These are phyloP conservation scores for Sardinella longiceps DNA, from an alignment of 2,797 vertebrate genomes.

Conservation along the genomic window DNA sequence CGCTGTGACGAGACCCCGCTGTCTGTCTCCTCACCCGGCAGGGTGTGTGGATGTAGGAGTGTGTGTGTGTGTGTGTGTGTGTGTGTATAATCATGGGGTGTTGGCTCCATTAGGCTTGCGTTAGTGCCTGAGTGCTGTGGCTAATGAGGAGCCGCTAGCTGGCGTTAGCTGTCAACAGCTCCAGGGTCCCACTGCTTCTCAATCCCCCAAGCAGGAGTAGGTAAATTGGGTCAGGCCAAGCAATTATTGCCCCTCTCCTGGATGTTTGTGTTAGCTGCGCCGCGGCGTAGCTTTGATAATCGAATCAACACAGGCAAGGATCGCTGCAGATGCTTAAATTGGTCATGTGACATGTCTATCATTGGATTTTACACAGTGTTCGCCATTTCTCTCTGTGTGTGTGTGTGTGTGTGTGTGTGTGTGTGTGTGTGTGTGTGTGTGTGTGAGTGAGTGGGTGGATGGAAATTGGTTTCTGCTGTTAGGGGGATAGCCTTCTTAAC, in stretches of 20 bases:
- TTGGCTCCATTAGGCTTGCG: background rate
- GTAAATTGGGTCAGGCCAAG: constrained; percentile 64
- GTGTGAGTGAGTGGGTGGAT: background rate
- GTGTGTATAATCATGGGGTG: background rate
- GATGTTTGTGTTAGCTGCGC: constrained; percentile 57
- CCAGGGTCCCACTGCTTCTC: constrained; percentile 57
- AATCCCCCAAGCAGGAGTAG: constrained; percentile 66
- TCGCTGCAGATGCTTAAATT: constrained; percentile 50
- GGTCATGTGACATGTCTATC: constrained; percentile 38
- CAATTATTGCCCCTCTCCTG: constrained; percentile 60
- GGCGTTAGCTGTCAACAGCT: constrained; percentile 1
- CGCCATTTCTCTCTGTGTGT: background rate
- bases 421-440: constrained; percentile 5
- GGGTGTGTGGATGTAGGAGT: too few species aligned
- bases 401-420: background rate
- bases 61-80: background rate
- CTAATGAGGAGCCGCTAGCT: constrained; percentile 40
- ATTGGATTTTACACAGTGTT: constrained; percentile 32
- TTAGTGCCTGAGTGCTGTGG: background rate
- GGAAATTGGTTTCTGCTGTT: background rate
- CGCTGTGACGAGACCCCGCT: background rate
- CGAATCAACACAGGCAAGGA: constrained; percentile 50
- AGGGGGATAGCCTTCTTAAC: too few species aligned
- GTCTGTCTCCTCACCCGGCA: background rate
- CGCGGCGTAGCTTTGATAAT: constrained; percentile 49